phyloP scores from a whole-genome alignment of 2,113 vertebrate species.

The Chloropsis hardwickii region DNA sequence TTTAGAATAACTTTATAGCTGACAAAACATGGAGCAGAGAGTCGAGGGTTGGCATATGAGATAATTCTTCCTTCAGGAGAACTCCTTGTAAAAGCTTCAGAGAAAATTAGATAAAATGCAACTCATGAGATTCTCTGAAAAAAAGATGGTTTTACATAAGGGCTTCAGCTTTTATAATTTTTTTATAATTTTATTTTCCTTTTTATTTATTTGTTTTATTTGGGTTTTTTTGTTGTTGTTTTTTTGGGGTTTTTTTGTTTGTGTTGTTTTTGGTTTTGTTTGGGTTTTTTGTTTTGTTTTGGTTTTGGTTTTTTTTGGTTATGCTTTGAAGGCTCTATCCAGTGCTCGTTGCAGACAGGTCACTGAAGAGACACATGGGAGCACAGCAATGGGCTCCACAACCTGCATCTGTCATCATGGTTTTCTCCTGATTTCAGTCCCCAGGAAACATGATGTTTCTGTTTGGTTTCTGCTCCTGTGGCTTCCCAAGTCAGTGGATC shows the following conservation, averaged over 20 bases:
- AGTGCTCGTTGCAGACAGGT: background rate
- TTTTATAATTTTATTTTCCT: too few species aligned
- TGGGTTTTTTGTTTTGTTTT: too few species aligned
- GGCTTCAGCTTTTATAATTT: background rate
- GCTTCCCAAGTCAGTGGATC: background rate
- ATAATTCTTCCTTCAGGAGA: background rate
- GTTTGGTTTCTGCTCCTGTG: background rate
- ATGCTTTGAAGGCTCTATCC: background rate
- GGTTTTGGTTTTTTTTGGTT: background rate
- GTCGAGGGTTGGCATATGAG: background rate
- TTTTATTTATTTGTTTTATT: too few species aligned
- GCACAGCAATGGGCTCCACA: background rate
- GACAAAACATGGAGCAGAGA: background rate
- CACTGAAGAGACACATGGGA: rapidly evolving
- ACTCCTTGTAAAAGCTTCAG: background rate
- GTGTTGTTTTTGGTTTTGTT: too few species aligned
- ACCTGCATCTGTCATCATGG: background rate
- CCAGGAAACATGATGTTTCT: background rate
- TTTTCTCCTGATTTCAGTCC: background rate
- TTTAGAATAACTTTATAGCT: background rate
- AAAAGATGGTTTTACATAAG: background rate
- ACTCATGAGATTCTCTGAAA: background rate
- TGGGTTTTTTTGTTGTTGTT: too few species aligned
- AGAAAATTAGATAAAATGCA: background rate
- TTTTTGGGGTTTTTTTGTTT: too few species aligned